Conservation (phyloP, 1,140 invertebrate species). For the Bombus balteatus region DNA sequence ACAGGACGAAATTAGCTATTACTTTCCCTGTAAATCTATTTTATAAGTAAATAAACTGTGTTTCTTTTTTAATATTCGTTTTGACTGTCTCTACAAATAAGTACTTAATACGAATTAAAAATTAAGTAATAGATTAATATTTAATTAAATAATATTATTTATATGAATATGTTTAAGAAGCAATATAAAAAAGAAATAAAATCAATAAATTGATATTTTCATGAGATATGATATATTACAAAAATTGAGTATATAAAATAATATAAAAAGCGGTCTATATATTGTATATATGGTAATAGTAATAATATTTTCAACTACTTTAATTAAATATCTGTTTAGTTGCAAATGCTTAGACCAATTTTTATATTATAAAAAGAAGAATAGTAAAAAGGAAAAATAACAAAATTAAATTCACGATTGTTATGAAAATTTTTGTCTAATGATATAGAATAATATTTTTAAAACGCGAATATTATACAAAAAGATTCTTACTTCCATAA, state of each 20-base stretch:
- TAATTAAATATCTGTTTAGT: neutral
- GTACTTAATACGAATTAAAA: neutral
- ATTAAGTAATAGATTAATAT: neutral
- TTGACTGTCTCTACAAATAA: slow-evolving; percentile 17
- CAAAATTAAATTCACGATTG: neutral
- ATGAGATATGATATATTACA: neutral
- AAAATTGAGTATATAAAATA: neutral
- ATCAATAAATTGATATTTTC: neutral
- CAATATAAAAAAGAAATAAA: neutral
- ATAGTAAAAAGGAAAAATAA: neutral
- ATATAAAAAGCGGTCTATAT: neutral
- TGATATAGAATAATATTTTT: neutral
- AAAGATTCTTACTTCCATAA: slow-evolving; percentile 73
- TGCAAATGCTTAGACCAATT: no score
- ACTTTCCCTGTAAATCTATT: neutral
- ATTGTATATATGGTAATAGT: neutral
- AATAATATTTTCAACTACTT: neutral
- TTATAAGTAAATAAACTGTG: neutral
- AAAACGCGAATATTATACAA: neutral
- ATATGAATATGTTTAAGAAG: neutral
- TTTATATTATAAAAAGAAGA: neutral
- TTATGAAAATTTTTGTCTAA: neutral
- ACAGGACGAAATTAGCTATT: slow-evolving; percentile 46
- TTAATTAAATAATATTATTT: neutral
- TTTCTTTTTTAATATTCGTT: slow-evolving; percentile 11